phyloP scores from a whole-genome alignment of 2,888 invertebrate genomes.

The Eucera pruinosa region DNA sequence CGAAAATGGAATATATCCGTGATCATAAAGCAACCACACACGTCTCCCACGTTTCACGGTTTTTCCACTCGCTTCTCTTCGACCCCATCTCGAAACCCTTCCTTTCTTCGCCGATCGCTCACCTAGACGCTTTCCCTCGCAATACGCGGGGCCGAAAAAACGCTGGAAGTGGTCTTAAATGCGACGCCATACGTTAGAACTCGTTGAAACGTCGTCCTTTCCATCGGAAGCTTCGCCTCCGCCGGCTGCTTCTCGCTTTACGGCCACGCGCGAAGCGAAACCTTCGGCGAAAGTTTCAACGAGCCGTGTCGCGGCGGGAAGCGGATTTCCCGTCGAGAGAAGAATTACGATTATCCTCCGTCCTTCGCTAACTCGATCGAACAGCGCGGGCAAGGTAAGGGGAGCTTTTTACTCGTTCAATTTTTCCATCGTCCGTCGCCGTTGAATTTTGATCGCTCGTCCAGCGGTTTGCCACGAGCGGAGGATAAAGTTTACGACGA shows the following conservation, averaged over 20 bases:
- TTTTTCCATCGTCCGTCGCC: too few species aligned
- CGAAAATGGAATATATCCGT: conserved; percentile 76
- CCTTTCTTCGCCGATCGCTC: conserved; percentile 18
- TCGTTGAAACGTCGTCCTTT: conserved; percentile 24
- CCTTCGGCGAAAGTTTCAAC: conserved; percentile 5
- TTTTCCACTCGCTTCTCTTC: conserved; percentile 21
- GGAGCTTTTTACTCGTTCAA: too few species aligned
- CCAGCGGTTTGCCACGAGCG: too few species aligned
- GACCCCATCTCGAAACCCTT: background rate
- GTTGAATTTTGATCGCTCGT: too few species aligned
- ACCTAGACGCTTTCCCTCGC: conserved; percentile 17
- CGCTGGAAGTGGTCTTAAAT: conserved; percentile 53
- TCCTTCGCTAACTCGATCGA: background rate
- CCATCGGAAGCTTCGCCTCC: background rate
- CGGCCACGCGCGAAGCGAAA: background rate
- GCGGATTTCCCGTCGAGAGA: background rate
- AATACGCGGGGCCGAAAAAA: conserved; percentile 37
- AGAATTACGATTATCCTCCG: conserved; percentile 16
- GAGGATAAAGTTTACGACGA: too few species aligned
- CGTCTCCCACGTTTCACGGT: conserved; percentile 18
- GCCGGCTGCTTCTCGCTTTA: conserved; percentile 22
- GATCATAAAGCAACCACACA: conserved; percentile 64
- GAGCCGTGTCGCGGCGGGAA: conserved; percentile 19
- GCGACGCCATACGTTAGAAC: conserved; percentile 46
- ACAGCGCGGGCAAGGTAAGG: too few species aligned